Conservation (phyloP, 2,888 invertebrate genomes). For the Agonopterix heracliana region DNA sequence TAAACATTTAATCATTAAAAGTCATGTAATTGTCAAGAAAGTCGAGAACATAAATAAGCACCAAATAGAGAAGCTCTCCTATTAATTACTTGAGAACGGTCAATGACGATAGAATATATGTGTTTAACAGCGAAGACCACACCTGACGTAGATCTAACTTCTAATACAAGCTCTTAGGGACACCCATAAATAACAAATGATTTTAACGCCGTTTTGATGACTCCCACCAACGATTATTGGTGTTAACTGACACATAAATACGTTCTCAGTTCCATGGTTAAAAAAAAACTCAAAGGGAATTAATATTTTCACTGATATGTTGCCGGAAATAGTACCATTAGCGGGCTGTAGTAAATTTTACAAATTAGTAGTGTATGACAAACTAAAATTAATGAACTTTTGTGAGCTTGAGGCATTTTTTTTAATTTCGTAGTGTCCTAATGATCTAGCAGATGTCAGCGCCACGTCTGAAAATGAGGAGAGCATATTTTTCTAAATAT, state of each 20-base stretch:
- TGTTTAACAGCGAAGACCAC: slow-evolving; percentile 34
- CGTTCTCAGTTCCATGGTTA: slow-evolving; percentile 37
- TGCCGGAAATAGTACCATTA: slow-evolving; percentile 67
- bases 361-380: slow-evolving; percentile 72
- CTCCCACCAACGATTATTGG: slow-evolving; percentile 42
- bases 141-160: slow-evolving; percentile 22
- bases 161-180: slow-evolving; percentile 15
- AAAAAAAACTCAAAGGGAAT: slow-evolving; percentile 38
- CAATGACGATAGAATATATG: background rate
- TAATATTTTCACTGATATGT: slow-evolving; percentile 53
- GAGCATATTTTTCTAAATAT: slow-evolving; percentile 3
- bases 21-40: too few relatives aligned
- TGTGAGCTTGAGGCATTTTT: slow-evolving; percentile 48
- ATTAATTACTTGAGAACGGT: too few relatives aligned
- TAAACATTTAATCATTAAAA: too few relatives aligned
- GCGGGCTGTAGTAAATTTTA: slow-evolving; percentile 61
- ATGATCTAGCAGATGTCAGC: slow-evolving; percentile 65
- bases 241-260: slow-evolving; percentile 68
- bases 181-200: slow-evolving; percentile 44
- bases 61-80: too few relatives aligned
- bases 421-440: slow-evolving; percentile 47
- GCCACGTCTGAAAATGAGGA: slow-evolving; percentile 30
- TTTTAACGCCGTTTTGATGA: slow-evolving; percentile 56
- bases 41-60: too few relatives aligned
- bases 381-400: slow-evolving; percentile 66